A percentile compares a stretch with the other conserved stretches of the same genome.
phyloP scores from a whole-genome alignment of 2,797 vertebrate genomes.

The Sebastes cheni region DNA sequence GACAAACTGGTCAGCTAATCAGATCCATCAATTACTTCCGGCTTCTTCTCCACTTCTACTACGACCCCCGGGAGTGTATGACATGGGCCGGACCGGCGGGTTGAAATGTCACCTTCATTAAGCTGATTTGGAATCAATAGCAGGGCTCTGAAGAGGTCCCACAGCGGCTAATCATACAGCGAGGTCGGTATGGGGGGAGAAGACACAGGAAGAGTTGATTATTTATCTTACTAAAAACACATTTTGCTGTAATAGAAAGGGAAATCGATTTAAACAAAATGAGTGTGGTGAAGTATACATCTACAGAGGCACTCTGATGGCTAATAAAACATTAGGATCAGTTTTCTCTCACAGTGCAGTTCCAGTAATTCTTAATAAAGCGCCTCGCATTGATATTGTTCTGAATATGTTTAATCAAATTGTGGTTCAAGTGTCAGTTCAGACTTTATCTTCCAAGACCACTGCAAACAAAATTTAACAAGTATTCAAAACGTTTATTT shows the following conservation, averaged over 20 bases:
- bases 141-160: slow-evolving; percentile 56
- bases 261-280: slow-evolving; percentile 22
- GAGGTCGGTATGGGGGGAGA: not conserved
- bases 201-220: slow-evolving; percentile 17
- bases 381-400: not conserved
- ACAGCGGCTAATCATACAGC: slow-evolving; percentile 55
- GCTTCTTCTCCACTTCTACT: slow-evolving; percentile 30
- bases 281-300: not conserved
- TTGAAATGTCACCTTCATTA: slow-evolving; percentile 74
- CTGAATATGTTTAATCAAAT: slow-evolving; percentile 5
- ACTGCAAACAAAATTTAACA: not conserved
- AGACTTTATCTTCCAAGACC: not conserved
- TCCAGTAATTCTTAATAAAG: slow-evolving; percentile 12
- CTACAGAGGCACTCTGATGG: not conserved
- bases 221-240: slow-evolving; percentile 36
- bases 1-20: slow-evolving; percentile 42
- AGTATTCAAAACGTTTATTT: not conserved
- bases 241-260: slow-evolving; percentile 4
- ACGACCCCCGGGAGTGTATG: slow-evolving; percentile 1
- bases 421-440: not conserved
- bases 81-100: slow-evolving; percentile 28
- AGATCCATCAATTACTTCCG: slow-evolving; percentile 47
- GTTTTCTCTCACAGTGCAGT: slow-evolving; percentile 1
- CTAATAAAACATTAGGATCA: slow-evolving; percentile 12
- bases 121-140: slow-evolving; percentile 63